phyloP scores from a whole-genome alignment of 2,113 vertebrate species.

The Hystrix cristata region DNA sequence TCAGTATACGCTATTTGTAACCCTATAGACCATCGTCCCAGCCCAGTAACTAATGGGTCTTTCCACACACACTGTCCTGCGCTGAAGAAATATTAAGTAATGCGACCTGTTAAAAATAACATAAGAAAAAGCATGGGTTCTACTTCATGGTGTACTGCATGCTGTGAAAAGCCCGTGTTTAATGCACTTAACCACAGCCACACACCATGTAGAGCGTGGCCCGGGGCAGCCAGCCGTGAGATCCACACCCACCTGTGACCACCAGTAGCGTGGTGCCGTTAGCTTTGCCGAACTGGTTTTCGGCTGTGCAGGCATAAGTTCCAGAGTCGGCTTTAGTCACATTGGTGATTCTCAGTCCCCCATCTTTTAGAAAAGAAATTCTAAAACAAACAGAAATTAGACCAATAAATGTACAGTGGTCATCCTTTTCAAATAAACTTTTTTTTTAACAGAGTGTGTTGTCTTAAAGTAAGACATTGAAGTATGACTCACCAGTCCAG shows the following conservation, averaged over 20 bases:
- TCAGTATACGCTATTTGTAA: not conserved
- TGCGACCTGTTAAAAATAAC: not conserved
- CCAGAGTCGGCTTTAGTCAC: conserved; percentile 93
- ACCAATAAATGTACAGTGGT: not conserved
- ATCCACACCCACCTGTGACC: conserved; percentile 90
- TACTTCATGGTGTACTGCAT: not conserved
- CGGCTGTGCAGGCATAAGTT: conserved; percentile 93
- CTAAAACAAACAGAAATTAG: conserved; percentile 81
- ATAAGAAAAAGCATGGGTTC: not conserved
- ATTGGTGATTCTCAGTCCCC: conserved; percentile 93
- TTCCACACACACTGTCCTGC: fast-evolving
- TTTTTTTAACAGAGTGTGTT: not conserved
- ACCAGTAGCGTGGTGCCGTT: conserved; percentile 92
- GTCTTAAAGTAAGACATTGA: not conserved
- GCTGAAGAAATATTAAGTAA: not conserved
- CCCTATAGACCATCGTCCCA: not conserved
- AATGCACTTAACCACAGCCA: not conserved
- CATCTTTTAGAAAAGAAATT: conserved; percentile 91
- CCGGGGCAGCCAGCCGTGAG: not conserved
- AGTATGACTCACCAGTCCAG: not conserved
- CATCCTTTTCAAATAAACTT: not conserved
- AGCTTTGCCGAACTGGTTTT: conserved; percentile 96
- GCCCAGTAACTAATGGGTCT: no score
- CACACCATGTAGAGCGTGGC: not conserved
- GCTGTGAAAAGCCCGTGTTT: not conserved